A percentile compares a stretch with the other conserved stretches of the same genome.
Conservation (phyloP, 2,888 invertebrate genomes). For the Helleia helle region DNA sequence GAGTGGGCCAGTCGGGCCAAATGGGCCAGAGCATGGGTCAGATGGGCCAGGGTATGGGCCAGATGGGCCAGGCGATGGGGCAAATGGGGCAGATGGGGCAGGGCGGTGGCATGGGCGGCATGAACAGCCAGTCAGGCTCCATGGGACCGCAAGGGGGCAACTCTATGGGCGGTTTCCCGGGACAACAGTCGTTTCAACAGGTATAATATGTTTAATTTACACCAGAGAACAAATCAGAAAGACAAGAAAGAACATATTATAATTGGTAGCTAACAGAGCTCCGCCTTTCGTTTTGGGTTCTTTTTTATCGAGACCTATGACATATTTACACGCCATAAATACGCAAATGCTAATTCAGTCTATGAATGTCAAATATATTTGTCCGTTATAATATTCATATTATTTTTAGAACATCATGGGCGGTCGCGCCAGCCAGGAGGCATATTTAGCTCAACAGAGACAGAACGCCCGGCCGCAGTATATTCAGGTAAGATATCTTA, state of each 20-base stretch:
- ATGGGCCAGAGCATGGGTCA: constrained; percentile 61
- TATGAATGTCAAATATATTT: no score
- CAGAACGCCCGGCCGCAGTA: constrained; percentile 78
- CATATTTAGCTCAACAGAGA: constrained; percentile 74
- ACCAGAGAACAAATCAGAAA: not conserved
- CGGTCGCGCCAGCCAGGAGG: constrained; percentile 71
- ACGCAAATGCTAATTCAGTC: no score
- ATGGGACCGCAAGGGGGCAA: constrained; percentile 67
- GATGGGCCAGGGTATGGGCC: constrained; percentile 60
- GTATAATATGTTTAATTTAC: constrained; percentile 26
- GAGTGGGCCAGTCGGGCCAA: constrained; percentile 55
- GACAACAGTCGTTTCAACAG: constrained; percentile 70
- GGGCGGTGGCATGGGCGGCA: constrained; percentile 55
- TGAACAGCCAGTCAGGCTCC: constrained; percentile 63
- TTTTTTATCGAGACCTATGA: no score
- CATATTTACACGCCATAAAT: no score
- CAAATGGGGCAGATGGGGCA: constrained; percentile 74
- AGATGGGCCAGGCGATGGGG: constrained; percentile 65
- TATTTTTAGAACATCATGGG: constrained; percentile 75
- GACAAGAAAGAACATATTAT: no score
- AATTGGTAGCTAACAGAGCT: no score
- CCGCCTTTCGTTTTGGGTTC: no score
- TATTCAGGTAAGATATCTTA: constrained; percentile 81
- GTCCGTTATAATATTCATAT: not conserved
- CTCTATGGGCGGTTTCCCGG: constrained; percentile 68